These are phyloP conservation scores for Epicampocera succincta DNA, from an alignment of 2,888 invertebrate species.

Conservation along the genomic window DNA sequence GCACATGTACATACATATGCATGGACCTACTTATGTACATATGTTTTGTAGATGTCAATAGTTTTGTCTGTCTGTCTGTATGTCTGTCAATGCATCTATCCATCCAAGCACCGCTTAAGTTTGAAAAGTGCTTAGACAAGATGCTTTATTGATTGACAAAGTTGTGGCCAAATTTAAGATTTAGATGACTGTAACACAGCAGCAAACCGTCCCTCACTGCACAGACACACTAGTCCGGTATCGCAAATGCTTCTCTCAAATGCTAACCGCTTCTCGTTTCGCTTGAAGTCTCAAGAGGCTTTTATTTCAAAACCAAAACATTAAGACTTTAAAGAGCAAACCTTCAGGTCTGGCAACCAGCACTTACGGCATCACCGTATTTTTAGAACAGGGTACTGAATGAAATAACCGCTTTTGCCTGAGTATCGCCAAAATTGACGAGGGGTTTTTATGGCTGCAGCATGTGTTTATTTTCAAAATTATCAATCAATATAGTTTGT, in stretches of 20 bases:
- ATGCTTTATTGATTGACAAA: constrained; percentile 64
- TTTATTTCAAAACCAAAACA: not conserved
- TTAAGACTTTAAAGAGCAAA: constrained; percentile 20
- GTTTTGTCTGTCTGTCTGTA: not conserved
- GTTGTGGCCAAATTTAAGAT: constrained; percentile 64
- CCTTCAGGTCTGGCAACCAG: not conserved
- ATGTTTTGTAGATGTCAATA: not conserved
- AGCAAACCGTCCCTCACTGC: not conserved
- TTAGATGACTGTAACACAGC: not conserved
- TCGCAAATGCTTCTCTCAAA: too few species aligned
- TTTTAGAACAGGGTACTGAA: not conserved
- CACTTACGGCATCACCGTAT: constrained; percentile 24
- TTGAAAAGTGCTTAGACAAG: constrained; percentile 31
- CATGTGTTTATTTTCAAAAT: constrained; percentile 63
- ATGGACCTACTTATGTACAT: too few species aligned
- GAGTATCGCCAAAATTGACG: not conserved
- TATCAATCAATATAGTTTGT: constrained; percentile 66
- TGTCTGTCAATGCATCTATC: not conserved
- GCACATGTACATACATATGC: not conserved
- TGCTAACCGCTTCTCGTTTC: constrained; percentile 7
- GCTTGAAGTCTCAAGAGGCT: constrained; percentile 57
- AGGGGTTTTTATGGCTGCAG: constrained; percentile 54
- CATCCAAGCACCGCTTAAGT: constrained; percentile 8
- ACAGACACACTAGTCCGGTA: not conserved
- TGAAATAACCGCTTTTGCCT: constrained; percentile 14